A percentile compares a stretch with the other conserved stretches of the same genome.
Conservation (phyloP, 2,888 invertebrate genomes). For the Callosobruchus maculatus region DNA sequence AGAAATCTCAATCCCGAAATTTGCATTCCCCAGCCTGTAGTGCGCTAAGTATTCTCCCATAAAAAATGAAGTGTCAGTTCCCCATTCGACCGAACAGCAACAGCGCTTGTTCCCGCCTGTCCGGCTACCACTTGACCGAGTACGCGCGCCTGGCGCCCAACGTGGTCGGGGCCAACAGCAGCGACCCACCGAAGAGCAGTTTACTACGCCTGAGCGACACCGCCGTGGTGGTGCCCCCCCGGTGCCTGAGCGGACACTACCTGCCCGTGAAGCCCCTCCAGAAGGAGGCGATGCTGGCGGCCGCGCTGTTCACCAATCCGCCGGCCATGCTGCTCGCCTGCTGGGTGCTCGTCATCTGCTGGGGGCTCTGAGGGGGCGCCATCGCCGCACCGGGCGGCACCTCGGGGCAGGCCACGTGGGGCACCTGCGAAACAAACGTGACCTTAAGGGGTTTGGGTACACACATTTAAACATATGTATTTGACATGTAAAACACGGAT, state of each 20-base stretch:
- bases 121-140: background rate
- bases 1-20: no score
- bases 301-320: slow-evolving; percentile 76
- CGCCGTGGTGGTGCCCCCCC: background rate
- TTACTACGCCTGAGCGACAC: background rate
- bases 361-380: slow-evolving; percentile 42
- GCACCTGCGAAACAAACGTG: slow-evolving; percentile 46
- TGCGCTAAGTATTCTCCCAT: no score
- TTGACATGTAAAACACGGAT: no score
- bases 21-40: no score
- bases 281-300: slow-evolving; percentile 77
- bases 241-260: slow-evolving; percentile 29
- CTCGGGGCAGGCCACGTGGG: slow-evolving; percentile 56
- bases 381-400: slow-evolving; percentile 38
- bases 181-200: background rate
- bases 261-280: slow-evolving; percentile 69
- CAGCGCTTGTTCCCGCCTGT: background rate
- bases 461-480: no score
- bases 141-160: background rate
- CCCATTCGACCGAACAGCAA: background rate
- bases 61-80: background rate
- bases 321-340: slow-evolving; percentile 61
- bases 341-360: slow-evolving; percentile 42
- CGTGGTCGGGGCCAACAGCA: background rate
- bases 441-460: background rate